Evolutionary conservation across 92 coral and sea anemone genomes (phyloP), one percentile per base, ranked within the genome.

Genomic region (Bergia puertoricense): DNA sequence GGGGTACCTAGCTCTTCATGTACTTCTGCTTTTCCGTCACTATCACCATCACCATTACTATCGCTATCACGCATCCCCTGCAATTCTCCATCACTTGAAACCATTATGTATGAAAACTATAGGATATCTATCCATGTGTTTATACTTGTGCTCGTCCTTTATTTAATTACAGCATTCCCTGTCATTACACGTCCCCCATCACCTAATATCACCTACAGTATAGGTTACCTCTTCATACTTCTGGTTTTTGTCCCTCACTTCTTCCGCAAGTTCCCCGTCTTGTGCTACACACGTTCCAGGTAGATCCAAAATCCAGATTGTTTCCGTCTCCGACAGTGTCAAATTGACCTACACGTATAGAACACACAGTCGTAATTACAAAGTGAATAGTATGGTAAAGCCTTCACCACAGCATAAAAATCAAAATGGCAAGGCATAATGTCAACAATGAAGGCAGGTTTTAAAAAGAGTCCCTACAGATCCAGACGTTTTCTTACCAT

Each of bases 301-400:
- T 43, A 97, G 86, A 83, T 97, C 98, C 83, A 97, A 89, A 72
- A 97, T 85, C 99, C 99, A 97, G 18, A 97, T 95, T 10, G 99
- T 97, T 10, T 97, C 99, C 66, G 99, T 97, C 78, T 97, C 99
- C 16, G 95, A 90, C 74, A 97, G 91, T 6, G 96, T 95, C 39
- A 97, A 81, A 82, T 94, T 91, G 23, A 97, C 98, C 99, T 96
- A 23, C 38, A 43, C 30, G 30, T 30, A 30, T 30, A 30, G 85
- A 8, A 46, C 9, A 74, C 89, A 76, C 3, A 57, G 72, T 67
- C 20, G 44, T 45, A 59, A 69, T 13, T 20, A 48, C 10, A 77
- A 6, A 3, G 73, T 20, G 54, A 79, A 46, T 20, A 8, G 66
- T 48, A 57, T 18, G 2, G 41, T 14, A 22, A 42, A 6, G 3